Percentiles rank a stretch among this genome's conserved stretches.
phyloP scores from a whole-genome alignment of 2,888 invertebrate genomes.

The Zaprionus bogoriensis region DNA sequence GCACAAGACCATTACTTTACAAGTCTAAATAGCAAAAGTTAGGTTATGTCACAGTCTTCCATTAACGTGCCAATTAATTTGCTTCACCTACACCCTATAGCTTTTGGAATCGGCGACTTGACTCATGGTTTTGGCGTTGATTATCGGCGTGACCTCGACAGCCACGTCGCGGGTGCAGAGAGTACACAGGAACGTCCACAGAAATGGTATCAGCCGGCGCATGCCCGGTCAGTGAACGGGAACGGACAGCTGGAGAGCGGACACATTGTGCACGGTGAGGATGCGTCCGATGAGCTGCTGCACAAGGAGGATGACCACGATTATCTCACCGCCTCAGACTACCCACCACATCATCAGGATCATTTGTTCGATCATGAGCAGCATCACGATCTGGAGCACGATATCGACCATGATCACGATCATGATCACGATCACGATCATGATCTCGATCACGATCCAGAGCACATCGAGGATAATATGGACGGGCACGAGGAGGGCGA shows the following conservation, averaged over 20 bases:
- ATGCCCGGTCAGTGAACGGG: conserved; percentile 27
- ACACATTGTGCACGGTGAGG: conserved; percentile 49
- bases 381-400: conserved; percentile 15
- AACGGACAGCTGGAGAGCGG: conserved; percentile 14
- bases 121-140: conserved; percentile 37
- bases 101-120: conserved; percentile 50
- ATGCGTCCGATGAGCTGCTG: conserved; percentile 54
- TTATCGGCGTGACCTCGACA: conserved; percentile 22
- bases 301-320: conserved; percentile 55
- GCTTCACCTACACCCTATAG: no score
- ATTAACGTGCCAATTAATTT: no score
- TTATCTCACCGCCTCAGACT: conserved; percentile 72
- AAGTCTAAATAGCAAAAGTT: no score
- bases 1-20: no score
- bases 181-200: conserved; percentile 45
- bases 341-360: conserved; percentile 67
- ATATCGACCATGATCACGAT: conserved; percentile 30
- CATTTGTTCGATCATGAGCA: conserved; percentile 15
- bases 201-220: conserved; percentile 48
- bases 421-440: conserved; percentile 41
- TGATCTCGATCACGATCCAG: neutral
- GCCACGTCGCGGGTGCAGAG: conserved; percentile 30
- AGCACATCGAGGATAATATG: conserved; percentile 15
- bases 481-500: conserved; percentile 41
- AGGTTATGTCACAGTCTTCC: no score